A percentile compares a stretch with the other conserved stretches of the same genome.
phyloP scores from a whole-genome alignment of 2,113 vertebrate species.

The Gavia stellata region DNA sequence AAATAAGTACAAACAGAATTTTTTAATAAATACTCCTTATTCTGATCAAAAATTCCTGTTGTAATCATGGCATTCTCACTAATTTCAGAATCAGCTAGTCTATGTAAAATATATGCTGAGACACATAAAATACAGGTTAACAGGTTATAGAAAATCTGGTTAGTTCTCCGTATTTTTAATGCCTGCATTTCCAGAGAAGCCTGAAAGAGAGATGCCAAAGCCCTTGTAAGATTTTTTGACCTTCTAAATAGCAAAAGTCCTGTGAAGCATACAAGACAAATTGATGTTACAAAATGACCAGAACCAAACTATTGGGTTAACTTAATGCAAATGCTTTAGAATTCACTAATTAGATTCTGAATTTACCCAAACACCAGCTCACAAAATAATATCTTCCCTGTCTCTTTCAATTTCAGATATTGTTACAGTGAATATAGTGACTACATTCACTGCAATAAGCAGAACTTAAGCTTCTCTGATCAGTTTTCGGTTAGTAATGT shows the following conservation, averaged over 20 bases:
- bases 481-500: constrained; percentile 31
- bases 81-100: background rate
- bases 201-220: background rate
- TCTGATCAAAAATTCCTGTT: background rate
- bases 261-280: background rate
- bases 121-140: background rate
- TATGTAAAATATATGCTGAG: background rate
- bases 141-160: background rate
- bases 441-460: background rate
- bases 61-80: background rate
- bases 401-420: background rate
- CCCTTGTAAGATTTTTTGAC: background rate
- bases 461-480: background rate
- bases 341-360: background rate
- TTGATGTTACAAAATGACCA: background rate
- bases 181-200: background rate
- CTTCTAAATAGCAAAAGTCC: background rate
- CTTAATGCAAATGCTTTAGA: background rate
- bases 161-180: background rate
- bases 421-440: background rate
- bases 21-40: background rate
- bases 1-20: background rate
- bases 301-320: background rate
- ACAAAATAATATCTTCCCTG: background rate
- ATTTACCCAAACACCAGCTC: background rate